Evolutionary conservation across 1,140 invertebrate species (phyloP), one percentile per base, ranked within the genome.

Genomic region (Drosophila murphyi): DNA sequence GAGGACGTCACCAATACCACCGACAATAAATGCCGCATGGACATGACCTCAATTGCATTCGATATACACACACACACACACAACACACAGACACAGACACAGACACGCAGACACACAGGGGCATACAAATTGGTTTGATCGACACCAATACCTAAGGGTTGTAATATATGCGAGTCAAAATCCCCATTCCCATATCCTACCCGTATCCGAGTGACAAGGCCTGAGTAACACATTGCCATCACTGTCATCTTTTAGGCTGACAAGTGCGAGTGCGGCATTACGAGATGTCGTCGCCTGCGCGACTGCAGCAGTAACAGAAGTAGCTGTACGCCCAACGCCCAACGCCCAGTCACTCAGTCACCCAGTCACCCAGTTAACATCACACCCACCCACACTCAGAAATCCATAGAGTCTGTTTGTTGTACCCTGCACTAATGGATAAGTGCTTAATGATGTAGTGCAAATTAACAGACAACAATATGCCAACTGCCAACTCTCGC

Each of bases 31-130:
- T 90, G 77, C 82, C 82, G 82, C 88, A 91, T 90, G 88, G 88
- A 91, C 88, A 91, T 91, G 88, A 91, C 88, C 88, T 91, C 88
- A 91, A 91, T 91, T 91, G 88, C 75, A 79, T 76, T 82, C 76
- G 64, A 35, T 50, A 73, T 69, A 73, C 56, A 56, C 64, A 35
- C 52, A 65, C 43, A 61, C 48, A 12, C 48, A 62, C 12, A 43
- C 43, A 45, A 51, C 57, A 47, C 31, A 39, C 31, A 41, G 47
- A 51, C 63, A 50, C 20, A 20, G 20, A 1, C 20, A 43, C 43
- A 45, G 7, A 51, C 57, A 47, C 35, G 39, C 31, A 41, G 47
- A 51, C 63, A 50, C 39, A 39, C 32, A 43, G 20, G 51, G 32
- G 45, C 67, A 74, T 65, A 56, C 72, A 71, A 78, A 83, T 89